Evolutionary conservation across 2,113 vertebrate species (phyloP), one percentile per base, ranked within the genome.

Genomic region (Cricetomys ansorgei): DNA sequence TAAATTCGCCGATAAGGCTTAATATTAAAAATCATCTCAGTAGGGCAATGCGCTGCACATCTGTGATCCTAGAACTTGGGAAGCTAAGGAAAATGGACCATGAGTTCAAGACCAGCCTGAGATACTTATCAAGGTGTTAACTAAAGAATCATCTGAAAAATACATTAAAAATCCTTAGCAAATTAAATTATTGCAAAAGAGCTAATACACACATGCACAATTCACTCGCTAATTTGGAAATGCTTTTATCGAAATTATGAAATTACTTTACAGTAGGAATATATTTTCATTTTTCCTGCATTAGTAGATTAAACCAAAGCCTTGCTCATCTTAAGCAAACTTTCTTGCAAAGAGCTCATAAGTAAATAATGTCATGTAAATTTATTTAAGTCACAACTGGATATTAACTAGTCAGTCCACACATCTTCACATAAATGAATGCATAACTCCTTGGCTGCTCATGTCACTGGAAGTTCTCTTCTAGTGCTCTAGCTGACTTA

Each of bases 1-100:
- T 87, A 97, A 97, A 95, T 97, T 95, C 94, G 98, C 98, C 97
- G 97, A 97, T 95, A 96, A n/a, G 92, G 23, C 79, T 96, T 92
- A 80, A 89, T 91, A 65, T 94, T 93, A 62, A 97, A 97, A 97
- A 98, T 95, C 91, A 95, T 94, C 96, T 94, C 94, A 80, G 55
- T 59, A 12, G 21, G 69, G 55, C 53, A 62, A 25, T 12, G 12
- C 10, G 12, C 27, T 25, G 17, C 29, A 89, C 43, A 64, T 7
- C 55, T 76, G n/a, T 64, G 57, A 37, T 37, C 55, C 29, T 9
- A 48, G 29, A 45, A 50, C 72, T 48, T 45, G 0, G 7, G 72
- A 59, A 13, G 25, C 16, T 45, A 1, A 57, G 69, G 57, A n/a
- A 64, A 8, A 64, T 8, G 19, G 11, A 76, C 50, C 7, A 48